These are phyloP conservation scores for Corapipo altera DNA, from an alignment of 2,113 vertebrate species.

Conservation along the genomic window DNA sequence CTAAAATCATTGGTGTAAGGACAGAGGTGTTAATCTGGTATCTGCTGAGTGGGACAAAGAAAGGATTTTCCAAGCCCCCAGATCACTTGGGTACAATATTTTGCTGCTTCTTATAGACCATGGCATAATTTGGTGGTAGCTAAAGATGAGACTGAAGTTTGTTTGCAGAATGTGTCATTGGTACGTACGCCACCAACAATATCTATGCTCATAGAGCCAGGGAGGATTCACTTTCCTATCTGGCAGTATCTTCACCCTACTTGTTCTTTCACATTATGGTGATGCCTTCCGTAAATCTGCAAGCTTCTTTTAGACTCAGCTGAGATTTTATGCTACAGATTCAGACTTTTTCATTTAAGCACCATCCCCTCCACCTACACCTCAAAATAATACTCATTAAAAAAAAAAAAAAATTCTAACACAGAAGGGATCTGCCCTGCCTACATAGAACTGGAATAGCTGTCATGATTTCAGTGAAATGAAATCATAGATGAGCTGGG, in stretches of 20 bases:
- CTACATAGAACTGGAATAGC: constrained; percentile 23
- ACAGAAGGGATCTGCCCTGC: constrained; percentile 2
- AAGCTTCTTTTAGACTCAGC: constrained; percentile 18
- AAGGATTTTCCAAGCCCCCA: background rate
- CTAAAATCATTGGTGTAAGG: background rate
- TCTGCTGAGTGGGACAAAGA: background rate
- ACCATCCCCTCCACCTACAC: constrained; percentile 3
- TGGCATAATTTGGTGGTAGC: background rate
- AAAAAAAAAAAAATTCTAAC: background rate
- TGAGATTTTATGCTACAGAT: constrained; percentile 15
- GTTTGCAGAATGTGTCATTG: background rate
- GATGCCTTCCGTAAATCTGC: background rate
- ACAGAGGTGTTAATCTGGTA: background rate
- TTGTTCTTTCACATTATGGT: constrained; percentile 8
- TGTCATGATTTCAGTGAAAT: constrained; percentile 21
- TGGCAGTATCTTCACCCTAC: constrained; percentile 14
- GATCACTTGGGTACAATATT: background rate
- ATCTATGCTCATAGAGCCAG: background rate
- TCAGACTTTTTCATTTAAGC: constrained; percentile 31
- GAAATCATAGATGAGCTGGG: constrained; percentile 11
- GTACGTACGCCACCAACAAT: fast-evolving
- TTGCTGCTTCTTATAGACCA: background rate
- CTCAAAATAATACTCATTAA: constrained; percentile 7
- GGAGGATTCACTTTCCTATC: constrained; percentile 3
- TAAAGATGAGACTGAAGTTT: background rate